Percentiles rank a stretch among this genome's conserved stretches.
phyloP scores from a whole-genome alignment of 2,797 vertebrate genomes.

The Limnodromus scolopaceus region DNA sequence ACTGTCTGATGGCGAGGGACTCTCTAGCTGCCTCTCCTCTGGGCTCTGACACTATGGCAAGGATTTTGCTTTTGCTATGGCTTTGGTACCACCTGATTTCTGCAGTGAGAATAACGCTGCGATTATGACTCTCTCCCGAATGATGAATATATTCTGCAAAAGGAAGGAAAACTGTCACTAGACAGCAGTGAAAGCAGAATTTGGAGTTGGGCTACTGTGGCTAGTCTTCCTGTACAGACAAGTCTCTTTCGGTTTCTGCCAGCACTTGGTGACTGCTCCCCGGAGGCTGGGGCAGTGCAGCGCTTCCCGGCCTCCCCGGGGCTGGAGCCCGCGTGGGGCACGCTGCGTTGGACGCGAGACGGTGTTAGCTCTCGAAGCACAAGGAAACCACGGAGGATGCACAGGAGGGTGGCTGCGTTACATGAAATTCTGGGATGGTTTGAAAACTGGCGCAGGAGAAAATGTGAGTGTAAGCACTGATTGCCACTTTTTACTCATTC shows the following conservation, averaged over 20 bases:
- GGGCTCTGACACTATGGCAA: background rate
- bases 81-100: background rate
- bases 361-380: background rate
- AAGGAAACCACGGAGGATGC: background rate
- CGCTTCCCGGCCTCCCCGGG: background rate
- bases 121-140: background rate
- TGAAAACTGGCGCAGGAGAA: background rate
- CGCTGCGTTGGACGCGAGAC: fast-evolving
- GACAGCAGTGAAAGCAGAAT: background rate
- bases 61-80: background rate
- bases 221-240: background rate
- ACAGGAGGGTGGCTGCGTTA: background rate
- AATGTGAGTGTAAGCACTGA: background rate
- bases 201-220: background rate
- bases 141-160: background rate
- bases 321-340: fast-evolving
- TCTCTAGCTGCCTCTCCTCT: background rate
- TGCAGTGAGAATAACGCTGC: background rate
- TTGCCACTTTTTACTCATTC: background rate
- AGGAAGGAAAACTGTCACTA: background rate
- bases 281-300: background rate
- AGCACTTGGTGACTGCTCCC: background rate
- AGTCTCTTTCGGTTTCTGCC: background rate
- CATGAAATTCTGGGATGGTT: background rate
- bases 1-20: fast-evolving